Conservation (phyloP, 2,888 invertebrate genomes). For the Panorpa germanica region DNA sequence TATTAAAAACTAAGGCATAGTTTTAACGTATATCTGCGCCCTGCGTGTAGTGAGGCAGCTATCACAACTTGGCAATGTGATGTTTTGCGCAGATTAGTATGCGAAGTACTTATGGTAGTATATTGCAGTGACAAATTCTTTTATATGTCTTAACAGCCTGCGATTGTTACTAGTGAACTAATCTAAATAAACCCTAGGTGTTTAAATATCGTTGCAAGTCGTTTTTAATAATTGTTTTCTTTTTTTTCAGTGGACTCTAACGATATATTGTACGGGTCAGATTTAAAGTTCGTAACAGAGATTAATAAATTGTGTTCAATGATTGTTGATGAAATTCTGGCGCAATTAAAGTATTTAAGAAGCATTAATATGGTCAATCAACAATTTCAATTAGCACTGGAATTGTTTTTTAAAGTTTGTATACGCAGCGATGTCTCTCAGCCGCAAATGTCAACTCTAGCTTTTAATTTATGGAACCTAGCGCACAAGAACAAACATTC, state of each 20-base stretch:
- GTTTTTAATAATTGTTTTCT: slow-evolving; percentile 9
- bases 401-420: slow-evolving; percentile 48
- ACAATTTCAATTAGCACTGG: slow-evolving; percentile 54
- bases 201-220: slow-evolving; percentile 4
- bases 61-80: no score
- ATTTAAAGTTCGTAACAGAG: slow-evolving; percentile 67
- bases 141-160: no score
- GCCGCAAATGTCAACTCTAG: slow-evolving; percentile 42
- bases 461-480: slow-evolving; percentile 66
- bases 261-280: slow-evolving; percentile 78
- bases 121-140: no score
- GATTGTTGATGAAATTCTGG: slow-evolving; percentile 57
- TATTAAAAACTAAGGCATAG: no score
- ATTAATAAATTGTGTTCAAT: slow-evolving; percentile 58
- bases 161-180: no score
- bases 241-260: slow-evolving; percentile 65
- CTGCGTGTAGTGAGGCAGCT: no score
- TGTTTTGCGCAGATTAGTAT: no score
- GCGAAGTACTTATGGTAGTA: no score
- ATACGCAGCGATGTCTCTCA: slow-evolving; percentile 41
- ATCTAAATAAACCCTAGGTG: slow-evolving; percentile 3
- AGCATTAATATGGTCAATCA: slow-evolving; percentile 41
- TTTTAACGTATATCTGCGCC: no score
- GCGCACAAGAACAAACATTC: slow-evolving; percentile 41
- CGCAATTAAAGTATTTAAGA: slow-evolving; percentile 48